Evolutionary conservation across 2,113 vertebrate species (phyloP).

Genomic region (Semnornis frantzii): DNA sequence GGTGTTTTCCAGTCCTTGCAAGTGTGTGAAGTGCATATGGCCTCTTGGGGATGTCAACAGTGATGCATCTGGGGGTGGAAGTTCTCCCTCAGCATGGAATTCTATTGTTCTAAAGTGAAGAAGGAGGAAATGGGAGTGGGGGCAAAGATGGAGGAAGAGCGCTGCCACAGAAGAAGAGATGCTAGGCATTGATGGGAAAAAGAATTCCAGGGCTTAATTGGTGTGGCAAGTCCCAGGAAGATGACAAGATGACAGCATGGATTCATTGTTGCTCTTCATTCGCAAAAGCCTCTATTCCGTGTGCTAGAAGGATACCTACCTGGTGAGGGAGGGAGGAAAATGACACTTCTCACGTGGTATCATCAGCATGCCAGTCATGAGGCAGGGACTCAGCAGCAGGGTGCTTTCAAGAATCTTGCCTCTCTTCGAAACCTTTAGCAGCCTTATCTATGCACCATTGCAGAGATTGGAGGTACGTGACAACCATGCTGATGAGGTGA

Average conservation of each 20-base stretch:
- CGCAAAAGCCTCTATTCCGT: background rate
- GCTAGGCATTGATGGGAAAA: background rate
- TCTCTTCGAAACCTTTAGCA: slow-evolving; percentile 18
- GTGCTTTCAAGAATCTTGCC: slow-evolving; percentile 6
- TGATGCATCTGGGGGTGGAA: background rate
- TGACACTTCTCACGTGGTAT: background rate
- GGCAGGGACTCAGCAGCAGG: slow-evolving; percentile 17
- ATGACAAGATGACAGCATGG: rapidly evolving
- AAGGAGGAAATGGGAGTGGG: background rate
- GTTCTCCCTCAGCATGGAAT: background rate
- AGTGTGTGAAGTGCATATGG: rapidly evolving
- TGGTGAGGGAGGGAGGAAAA: background rate
- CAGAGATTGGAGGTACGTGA: background rate
- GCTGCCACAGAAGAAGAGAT: background rate
- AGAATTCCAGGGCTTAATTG: background rate
- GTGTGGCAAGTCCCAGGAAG: background rate
- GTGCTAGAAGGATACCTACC: background rate
- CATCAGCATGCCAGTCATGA: slow-evolving; percentile 40
- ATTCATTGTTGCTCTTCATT: background rate
- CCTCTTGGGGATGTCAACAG: rapidly evolving
- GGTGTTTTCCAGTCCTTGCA: background rate
- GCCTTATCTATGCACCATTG: background rate
- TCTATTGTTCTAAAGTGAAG: background rate
- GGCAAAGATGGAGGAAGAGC: background rate
- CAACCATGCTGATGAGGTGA: background rate